These are phyloP conservation scores for Tyrannus savana DNA, from an alignment of 2,113 vertebrate species.

Conservation along the genomic window DNA sequence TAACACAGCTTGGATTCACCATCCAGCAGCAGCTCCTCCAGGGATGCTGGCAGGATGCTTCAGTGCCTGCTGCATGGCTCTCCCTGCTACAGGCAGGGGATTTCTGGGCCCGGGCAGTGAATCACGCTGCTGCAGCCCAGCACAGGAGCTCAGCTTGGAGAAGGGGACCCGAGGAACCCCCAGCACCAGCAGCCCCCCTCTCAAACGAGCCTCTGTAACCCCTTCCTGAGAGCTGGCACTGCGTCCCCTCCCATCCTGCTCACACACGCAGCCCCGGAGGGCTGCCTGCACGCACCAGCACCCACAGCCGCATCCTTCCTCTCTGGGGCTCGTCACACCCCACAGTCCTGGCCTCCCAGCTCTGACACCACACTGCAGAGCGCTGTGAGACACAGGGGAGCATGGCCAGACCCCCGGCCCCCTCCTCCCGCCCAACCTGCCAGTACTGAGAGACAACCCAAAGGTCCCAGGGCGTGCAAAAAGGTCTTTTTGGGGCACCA, in stretches of 20 bases:
- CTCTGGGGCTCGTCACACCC: not conserved
- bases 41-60: not conserved
- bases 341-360: not conserved
- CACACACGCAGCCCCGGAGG: not conserved
- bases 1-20: not conserved
- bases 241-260: not conserved
- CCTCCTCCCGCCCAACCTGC: not conserved
- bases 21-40: not conserved
- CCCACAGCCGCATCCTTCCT: conserved; percentile 19
- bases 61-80: not conserved
- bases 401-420: not conserved
- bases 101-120: not conserved
- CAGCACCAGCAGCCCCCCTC: not conserved
- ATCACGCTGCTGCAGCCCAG: not conserved
- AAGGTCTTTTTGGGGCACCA: not conserved
- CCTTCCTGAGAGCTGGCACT: not conserved
- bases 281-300: not conserved
- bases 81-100: not conserved
- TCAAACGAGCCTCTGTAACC: not conserved
- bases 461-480: not conserved
- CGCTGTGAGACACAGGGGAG: fast-evolving
- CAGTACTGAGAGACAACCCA: not conserved
- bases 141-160: not conserved
- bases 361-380: not conserved
- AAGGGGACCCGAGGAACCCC: not conserved